phyloP scores from a whole-genome alignment of 1,140 invertebrate genomes.

The Meloidogyne floridensis region DNA sequence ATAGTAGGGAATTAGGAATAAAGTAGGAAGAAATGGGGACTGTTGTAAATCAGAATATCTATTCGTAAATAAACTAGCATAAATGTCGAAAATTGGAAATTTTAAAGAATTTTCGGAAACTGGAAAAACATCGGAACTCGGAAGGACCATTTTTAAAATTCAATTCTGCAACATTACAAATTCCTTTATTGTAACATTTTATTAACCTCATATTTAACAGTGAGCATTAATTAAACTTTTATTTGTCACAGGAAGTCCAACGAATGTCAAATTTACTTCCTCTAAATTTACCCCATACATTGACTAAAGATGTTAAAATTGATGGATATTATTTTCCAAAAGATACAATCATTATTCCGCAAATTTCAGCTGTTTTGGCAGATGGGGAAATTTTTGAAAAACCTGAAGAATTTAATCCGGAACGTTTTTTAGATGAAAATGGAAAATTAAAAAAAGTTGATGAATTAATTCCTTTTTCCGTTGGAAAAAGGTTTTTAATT shows the following conservation, averaged over 20 bases:
- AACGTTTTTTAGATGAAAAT: slow-evolving; percentile 40
- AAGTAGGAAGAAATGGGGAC: no score
- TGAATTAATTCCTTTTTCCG: slow-evolving; percentile 42
- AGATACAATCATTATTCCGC: slow-evolving; percentile 5
- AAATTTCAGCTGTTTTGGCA: slow-evolving; percentile 13
- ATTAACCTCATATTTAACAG: no score
- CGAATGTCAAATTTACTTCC: slow-evolving; percentile 36
- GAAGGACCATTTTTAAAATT: no score
- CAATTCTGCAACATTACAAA: no score
- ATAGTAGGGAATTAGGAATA: no score
- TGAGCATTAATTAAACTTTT: neutral
- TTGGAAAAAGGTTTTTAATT: slow-evolving; percentile 22
- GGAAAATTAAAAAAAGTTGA: slow-evolving; percentile 37
- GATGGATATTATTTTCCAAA: neutral
- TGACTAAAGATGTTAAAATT: neutral
- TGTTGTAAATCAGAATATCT: neutral
- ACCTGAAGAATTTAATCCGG: slow-evolving; percentile 34
- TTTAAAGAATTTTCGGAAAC: no score
- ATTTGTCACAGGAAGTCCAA: slow-evolving; percentile 37
- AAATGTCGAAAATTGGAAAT: no score
- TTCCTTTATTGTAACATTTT: no score
- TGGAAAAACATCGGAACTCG: no score
- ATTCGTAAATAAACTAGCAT: neutral
- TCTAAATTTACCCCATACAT: neutral
- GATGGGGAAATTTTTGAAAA: slow-evolving; percentile 31